Evolutionary conservation across 2,113 vertebrate genomes (phyloP).

Genomic region (Austrofundulus limnaeus): DNA sequence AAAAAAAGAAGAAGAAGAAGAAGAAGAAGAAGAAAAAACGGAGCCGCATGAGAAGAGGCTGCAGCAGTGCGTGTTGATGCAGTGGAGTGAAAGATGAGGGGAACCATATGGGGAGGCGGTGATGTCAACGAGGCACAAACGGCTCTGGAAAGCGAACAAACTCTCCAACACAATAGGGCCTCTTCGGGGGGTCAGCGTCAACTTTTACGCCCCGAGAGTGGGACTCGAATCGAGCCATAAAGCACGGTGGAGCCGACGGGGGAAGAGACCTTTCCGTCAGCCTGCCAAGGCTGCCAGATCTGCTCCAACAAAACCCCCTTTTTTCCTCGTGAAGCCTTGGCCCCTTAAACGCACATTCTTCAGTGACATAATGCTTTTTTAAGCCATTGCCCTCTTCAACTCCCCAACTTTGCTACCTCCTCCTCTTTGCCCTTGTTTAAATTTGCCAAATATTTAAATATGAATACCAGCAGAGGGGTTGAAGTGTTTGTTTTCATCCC

Average conservation of each 20-base stretch:
- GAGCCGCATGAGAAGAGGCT: constrained; percentile 3
- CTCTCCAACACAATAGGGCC: constrained; percentile 69
- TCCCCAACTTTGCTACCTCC: constrained; percentile 4
- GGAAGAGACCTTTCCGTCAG: constrained; percentile 57
- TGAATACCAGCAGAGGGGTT: constrained; percentile 55
- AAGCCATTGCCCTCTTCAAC: constrained; percentile 67
- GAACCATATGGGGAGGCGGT: constrained; percentile 48
- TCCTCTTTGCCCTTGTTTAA: constrained; percentile 28
- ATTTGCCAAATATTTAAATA: constrained; percentile 68
- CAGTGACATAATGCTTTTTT: constrained; percentile 77
- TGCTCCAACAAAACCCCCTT: constrained; percentile 75
- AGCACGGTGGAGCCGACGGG: constrained; percentile 53
- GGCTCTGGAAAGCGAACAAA: constrained; percentile 71
- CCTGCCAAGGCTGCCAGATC: constrained; percentile 57
- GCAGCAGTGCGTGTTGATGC: constrained; percentile 6
- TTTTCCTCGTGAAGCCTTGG: constrained; percentile 61
- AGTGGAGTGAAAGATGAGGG: constrained; percentile 15
- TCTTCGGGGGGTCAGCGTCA: constrained; percentile 46
- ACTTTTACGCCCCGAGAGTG: constrained; percentile 66
- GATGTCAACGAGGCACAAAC: constrained; percentile 73
- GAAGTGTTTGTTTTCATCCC: constrained; percentile 69
- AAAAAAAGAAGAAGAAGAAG: no score
- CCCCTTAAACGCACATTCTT: constrained; percentile 71
- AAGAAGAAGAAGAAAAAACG: constrained; percentile 23
- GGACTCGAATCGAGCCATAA: constrained; percentile 72